Evolutionary conservation across 2,797 vertebrate genomes (phyloP).

Genomic region (Rhynchonycteris naso): DNA sequence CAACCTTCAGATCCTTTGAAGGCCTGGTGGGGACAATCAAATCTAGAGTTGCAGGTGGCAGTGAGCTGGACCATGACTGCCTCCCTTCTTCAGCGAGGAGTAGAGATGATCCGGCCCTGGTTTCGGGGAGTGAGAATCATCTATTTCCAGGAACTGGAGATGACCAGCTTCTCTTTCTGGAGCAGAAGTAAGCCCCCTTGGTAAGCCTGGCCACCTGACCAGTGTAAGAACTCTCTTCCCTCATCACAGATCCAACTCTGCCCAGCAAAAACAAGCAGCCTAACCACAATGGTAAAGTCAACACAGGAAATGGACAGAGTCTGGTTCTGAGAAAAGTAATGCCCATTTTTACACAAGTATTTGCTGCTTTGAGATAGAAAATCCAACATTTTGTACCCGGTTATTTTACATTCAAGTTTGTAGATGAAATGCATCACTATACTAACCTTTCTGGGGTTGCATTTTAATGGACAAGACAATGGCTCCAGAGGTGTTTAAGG

Average conservation of each 20-base stretch:
- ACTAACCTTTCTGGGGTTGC: conserved; percentile 76
- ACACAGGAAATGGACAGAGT: conserved; percentile 64
- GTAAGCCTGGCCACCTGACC: conserved; percentile 66
- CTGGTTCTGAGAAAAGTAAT: conserved; percentile 81
- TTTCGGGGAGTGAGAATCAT: conserved; percentile 75
- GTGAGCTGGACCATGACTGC: conserved; percentile 86
- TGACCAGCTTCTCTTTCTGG: conserved; percentile 88
- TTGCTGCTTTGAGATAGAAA: conserved; percentile 83
- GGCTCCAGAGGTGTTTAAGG: conserved; percentile 64
- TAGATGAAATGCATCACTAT: conserved; percentile 78
- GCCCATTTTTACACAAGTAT: conserved; percentile 82
- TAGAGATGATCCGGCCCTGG: conserved; percentile 87
- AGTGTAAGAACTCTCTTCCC: conserved; percentile 57
- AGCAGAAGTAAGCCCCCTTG: conserved; percentile 50
- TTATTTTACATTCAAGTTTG: conserved; percentile 85
- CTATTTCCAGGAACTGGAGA: conserved; percentile 79
- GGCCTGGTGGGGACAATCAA: conserved; percentile 94
- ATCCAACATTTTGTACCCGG: conserved; percentile 80
- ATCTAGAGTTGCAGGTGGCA: conserved; percentile 91
- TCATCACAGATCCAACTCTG: conserved; percentile 64
- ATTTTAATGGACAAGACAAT: conserved; percentile 63
- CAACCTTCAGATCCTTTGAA: conserved; percentile 96
- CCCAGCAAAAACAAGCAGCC: background rate
- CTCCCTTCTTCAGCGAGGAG: conserved; percentile 85
- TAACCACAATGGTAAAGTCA: conserved; percentile 47